Base-by-base conservation (phyloP, 1,140 invertebrate genomes). In the Ruditapes philippinarum region DNA sequence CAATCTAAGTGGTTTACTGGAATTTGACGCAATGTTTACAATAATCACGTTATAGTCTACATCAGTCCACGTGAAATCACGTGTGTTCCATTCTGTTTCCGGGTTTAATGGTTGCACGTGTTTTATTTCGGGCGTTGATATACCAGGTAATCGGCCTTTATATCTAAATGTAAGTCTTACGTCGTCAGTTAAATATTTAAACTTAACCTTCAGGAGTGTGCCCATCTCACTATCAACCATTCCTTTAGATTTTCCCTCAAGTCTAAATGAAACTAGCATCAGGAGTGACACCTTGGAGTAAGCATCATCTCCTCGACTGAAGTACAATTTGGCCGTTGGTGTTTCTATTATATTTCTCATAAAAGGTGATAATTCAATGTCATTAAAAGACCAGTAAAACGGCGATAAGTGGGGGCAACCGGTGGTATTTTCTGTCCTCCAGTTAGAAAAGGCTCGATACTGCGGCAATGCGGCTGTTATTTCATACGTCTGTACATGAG, bases 211-310 rank as follows among this genome's bases (percentile, higher is more conserved):
- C 5, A 92, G 22, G 62, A 86, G 81, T 1, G 91, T 86, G 38
- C 91, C 91, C 73, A 92, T 92, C 25, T 90, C 89, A 25, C 89
- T 83, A 54, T 92, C 91, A 22, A 92, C 80, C 76, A 88, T 87
- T 22, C 89, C 91, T 51, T 87, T 89, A 14, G 70, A 83, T 51
- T 89, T 76, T 19, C 91, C 91, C 70, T 92, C 87, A 4, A 92
- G 36, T 12, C 74, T 45, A 38, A 92, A 92, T 17, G 68, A 54
- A 0, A 90, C 70, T 0, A 90, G 51, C 14, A 91, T 70, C 36
- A 78, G 31, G 1, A 65, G n/a, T 0, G 80, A 65, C 1, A 81
- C 17, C 31, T 86, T 90, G 4, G 83, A 90, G 9, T 5, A 49
- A 12, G 17, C 25, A 25, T 83, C 79, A 1, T 81, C 22, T 40